These are phyloP conservation scores for Ophiothrix spiculata DNA, from an alignment of 35 echinoderm and acorn worm species.

Conservation along the genomic window DNA sequence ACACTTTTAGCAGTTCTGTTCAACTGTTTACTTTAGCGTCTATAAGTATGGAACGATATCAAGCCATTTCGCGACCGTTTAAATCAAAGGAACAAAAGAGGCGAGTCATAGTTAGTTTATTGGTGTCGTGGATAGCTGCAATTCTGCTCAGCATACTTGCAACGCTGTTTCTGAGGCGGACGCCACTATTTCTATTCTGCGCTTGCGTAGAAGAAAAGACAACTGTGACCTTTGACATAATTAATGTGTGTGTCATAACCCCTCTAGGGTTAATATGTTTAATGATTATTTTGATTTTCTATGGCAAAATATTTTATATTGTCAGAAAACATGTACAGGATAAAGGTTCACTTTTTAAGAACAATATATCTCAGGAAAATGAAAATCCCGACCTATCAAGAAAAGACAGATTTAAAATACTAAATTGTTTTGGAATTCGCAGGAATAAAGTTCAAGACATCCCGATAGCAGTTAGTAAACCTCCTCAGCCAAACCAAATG, in stretches of 20 bases:
- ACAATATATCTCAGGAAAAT: too few relatives aligned
- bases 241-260: constrained; percentile 44
- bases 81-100: constrained; percentile 62
- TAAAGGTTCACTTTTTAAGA: constrained; percentile 10
- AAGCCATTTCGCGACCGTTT: constrained; percentile 73
- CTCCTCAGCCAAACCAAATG: too few relatives aligned
- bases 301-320: constrained; percentile 56
- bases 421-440: too few relatives aligned
- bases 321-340: constrained; percentile 81
- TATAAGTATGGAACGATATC: constrained; percentile 74
- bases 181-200: constrained; percentile 58
- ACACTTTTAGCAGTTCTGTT: constrained; percentile 53
- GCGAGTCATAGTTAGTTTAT: constrained; percentile 47
- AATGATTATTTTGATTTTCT: constrained; percentile 53
- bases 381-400: too few relatives aligned
- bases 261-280: constrained; percentile 64
- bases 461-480: too few relatives aligned
- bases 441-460: too few relatives aligned
- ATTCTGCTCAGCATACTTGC: constrained; percentile 28
- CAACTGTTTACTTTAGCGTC: constrained; percentile 70
- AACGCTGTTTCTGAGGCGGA: constrained; percentile 12
- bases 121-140: constrained; percentile 51
- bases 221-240: not conserved
- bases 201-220: constrained; percentile 3
- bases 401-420: too few relatives aligned